Conservation (phyloP, 2,113 vertebrate genomes). For the Rynchops niger region DNA sequence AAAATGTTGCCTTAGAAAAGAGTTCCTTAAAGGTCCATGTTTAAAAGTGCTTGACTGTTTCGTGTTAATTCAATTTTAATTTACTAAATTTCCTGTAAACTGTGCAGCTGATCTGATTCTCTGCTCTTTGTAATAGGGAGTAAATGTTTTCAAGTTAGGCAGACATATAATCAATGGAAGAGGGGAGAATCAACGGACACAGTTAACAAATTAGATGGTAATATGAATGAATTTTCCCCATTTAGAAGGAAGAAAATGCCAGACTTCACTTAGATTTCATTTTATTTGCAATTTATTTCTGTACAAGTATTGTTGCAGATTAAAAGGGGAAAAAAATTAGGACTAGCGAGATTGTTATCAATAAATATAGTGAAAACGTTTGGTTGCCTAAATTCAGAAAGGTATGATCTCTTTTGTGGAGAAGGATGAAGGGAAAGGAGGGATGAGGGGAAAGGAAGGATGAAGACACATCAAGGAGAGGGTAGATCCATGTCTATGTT, state of each 20-base stretch:
- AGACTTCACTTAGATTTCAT: neutral
- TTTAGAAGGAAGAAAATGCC: neutral
- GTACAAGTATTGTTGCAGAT: neutral
- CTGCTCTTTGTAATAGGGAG: neutral
- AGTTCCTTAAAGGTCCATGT: neutral
- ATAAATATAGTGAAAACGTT: neutral
- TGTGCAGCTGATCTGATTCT: neutral
- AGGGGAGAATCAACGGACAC: neutral
- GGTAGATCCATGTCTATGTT: neutral
- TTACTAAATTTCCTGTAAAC: neutral
- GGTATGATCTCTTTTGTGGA: neutral
- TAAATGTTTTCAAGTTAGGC: neutral
- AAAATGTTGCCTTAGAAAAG: neutral
- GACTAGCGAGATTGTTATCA: neutral
- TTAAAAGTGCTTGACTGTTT: neutral
- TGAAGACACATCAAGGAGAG: neutral
- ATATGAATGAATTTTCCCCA: neutral
- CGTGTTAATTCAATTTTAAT: neutral
- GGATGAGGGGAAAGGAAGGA: neutral
- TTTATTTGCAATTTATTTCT: neutral
- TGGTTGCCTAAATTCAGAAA: neutral
- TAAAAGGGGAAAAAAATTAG: neutral
- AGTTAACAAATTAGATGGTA: neutral
- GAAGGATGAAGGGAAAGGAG: too few relatives aligned
- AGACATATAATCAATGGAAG: neutral